Percentiles rank a stretch among this genome's conserved stretches.
Conservation (phyloP, 2,113 vertebrate species). For the Paralichthys olivaceus region DNA sequence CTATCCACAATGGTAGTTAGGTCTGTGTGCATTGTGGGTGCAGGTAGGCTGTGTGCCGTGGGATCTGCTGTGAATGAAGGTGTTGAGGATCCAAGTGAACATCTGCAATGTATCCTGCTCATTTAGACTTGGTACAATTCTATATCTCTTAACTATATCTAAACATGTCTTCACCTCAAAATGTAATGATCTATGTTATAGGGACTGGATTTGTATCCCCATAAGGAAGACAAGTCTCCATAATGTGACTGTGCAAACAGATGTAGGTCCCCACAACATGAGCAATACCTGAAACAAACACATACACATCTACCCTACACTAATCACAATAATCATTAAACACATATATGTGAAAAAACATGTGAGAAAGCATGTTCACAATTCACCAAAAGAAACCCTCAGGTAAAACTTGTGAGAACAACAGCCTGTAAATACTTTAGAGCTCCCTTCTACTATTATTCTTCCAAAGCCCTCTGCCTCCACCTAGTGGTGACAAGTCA, state of each 20-base stretch:
- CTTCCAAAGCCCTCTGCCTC: slow-evolving; percentile 57
- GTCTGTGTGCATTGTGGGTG: neutral
- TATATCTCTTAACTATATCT: no score
- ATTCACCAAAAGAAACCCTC: slow-evolving; percentile 7
- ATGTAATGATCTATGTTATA: no score
- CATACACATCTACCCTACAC: neutral
- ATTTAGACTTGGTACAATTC: no score
- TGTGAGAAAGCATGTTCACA: neutral
- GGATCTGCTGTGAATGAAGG: neutral
- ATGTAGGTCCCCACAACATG: no score
- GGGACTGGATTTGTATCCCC: no score
- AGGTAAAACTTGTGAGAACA: neutral
- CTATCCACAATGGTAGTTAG: neutral
- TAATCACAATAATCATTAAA: neutral
- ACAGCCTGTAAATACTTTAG: neutral
- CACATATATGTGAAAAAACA: neutral
- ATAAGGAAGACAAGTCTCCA: no score
- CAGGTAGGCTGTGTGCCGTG: neutral
- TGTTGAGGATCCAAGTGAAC: neutral
- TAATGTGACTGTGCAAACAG: no score
- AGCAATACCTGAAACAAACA: neutral
- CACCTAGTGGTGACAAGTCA: slow-evolving; percentile 65
- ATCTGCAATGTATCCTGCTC: neutral
- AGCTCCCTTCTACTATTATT: neutral
- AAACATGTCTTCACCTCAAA: no score